Evolutionary conservation across 2,797 vertebrate genomes (phyloP), one percentile per base, ranked within the genome.

Genomic region (Syndactyla subalaris): DNA sequence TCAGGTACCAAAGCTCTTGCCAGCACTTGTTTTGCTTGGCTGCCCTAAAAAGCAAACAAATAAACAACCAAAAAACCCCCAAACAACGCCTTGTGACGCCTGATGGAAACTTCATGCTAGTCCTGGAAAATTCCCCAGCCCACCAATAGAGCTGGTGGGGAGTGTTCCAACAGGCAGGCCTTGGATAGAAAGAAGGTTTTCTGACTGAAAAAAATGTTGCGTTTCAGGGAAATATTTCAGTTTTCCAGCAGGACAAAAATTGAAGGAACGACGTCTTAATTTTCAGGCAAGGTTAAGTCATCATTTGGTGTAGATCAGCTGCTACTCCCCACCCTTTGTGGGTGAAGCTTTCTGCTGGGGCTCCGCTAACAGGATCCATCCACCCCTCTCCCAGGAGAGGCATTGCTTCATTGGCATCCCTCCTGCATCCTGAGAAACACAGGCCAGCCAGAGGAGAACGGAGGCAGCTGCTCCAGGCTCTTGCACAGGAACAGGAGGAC

Each of bases 391-490:
- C 92, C 94, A 92, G 66, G 93, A 76, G 94, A 81, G 59, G 45
- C 59, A 43, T 94, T 45, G 58, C 80, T 89, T 84, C 76, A 6
- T 48, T 94, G 94, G 85, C 96, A 86, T 84, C 63, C 59, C 88
- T 96, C 88, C 83, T 94, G 83, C 19, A 94, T 85, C 89, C 85
- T 70, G 90, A 96, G 86, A 78, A 95, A 88, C 62, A 27, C 48
- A 58, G 52, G 4, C 79, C 3, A 2, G 79, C 72, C 54, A 75
- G 66, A 87, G 78, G 26, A 86, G 93, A 88, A 88, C 0, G 0
- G 18, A 95, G 83, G 51, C 95, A 95, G 95, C 95, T 95, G 94
- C 80, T 97, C 58, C 83, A 34, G 46, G 41, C 63, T 93, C 71
- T 84, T 63, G 39, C 76, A 79, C 55, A 82, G 65, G 83, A 93